phyloP scores from a whole-genome alignment of 2,113 vertebrate species.

The Speoplatyrhinus poulsoni region DNA sequence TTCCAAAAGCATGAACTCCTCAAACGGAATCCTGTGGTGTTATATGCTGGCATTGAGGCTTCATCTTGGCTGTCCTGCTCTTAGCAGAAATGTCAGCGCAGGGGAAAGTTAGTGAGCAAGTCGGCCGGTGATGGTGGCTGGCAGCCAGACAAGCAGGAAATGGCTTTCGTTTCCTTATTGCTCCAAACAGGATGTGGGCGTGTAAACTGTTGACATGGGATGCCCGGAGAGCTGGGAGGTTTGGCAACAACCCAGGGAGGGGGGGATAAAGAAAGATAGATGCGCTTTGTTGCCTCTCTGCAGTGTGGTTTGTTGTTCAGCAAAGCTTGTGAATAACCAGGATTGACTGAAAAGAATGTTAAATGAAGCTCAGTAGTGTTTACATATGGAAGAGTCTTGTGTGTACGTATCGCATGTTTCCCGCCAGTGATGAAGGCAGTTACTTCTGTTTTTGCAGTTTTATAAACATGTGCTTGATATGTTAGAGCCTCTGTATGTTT shows the following conservation, averaged over 20 bases:
- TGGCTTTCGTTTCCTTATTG: constrained; percentile 78
- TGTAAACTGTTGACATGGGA: constrained; percentile 81
- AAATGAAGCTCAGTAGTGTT: not conserved
- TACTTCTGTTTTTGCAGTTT: not conserved
- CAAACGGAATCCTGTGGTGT: constrained; percentile 13
- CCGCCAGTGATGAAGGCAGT: no score
- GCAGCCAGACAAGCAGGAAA: constrained; percentile 73
- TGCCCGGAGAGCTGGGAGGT: constrained; percentile 63
- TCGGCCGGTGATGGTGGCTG: constrained; percentile 52
- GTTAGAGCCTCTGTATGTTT: not conserved
- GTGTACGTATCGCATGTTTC: no score
- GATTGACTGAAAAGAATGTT: not conserved
- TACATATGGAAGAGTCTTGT: no score
- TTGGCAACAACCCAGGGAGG: constrained; percentile 63
- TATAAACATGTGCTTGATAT: no score
- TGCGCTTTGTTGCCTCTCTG: not conserved
- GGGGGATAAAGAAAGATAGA: constrained; percentile 14
- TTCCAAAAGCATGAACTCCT: constrained; percentile 4
- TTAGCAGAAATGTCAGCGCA: constrained; percentile 18
- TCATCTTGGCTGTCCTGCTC: constrained; percentile 14
- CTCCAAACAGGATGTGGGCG: constrained; percentile 81
- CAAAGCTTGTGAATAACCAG: not conserved
- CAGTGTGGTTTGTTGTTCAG: not conserved
- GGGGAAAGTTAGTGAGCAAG: constrained; percentile 37
- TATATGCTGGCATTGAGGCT: constrained; percentile 21